Evolutionary conservation across 2,797 vertebrate species (phyloP), one percentile per base, ranked within the genome.

Genomic region (Falco concolor): DNA sequence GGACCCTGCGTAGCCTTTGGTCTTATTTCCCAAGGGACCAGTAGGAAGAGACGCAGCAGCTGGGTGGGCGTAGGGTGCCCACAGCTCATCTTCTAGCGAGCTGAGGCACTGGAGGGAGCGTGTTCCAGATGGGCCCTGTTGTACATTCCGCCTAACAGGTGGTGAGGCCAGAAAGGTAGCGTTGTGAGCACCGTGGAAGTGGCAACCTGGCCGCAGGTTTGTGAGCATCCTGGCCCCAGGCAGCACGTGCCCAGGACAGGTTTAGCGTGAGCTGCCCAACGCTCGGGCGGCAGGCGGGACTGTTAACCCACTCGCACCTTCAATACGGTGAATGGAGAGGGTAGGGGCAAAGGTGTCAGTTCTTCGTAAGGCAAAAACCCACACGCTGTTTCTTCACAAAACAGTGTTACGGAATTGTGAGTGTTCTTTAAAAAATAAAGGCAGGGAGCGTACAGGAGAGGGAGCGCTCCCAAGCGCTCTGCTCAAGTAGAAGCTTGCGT

Each of bases 131-230:
- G 19, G 13, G 16, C 21, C 79, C 36, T 28, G 42, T 22, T 40
- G 3, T 45, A 5, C 7, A 6, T 57, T 34, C 1, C 0, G 0
- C 25, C 27, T 60, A 28, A 19, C 0, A 0, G 20, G 12, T 25
- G 8, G 5, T 6, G 27, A 18, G 12, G 21, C 40, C 52, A 0
- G 34, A 36, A 70, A 54, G 44, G 30, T 28, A 75, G 18, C 1
- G 1, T 13, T 17, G 10, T 25, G 9, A 2, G 5, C 5, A 10
- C 40, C 9, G 0, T 18, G 60, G 19, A 67, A 49, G 9, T 2
- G 34, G 21, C 49, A 42, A 34, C 21, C 12, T 34, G 27, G 42
- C 50, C 25, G 36, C 1, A 2, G 44, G 11, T 53, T 15, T 21
- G 18, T 18, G 49, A 50, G 60, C 13, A 1, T 13, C 25, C 12